These are phyloP conservation scores for Chironomus tentans DNA, from an alignment of 2,888 invertebrate genomes.

Conservation along the genomic window DNA sequence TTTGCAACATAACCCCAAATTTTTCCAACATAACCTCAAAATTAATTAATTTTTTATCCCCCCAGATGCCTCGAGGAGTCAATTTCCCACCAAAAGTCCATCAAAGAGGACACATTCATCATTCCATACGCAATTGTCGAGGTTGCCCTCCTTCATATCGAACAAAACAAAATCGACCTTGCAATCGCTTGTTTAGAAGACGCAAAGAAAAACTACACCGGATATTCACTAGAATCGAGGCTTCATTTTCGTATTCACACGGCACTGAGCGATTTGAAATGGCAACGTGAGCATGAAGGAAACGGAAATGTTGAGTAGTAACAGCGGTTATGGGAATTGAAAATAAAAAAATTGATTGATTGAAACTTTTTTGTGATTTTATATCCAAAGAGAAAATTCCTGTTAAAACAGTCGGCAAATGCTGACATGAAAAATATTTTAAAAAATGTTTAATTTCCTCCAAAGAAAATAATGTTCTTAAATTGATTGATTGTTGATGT, in stretches of 20 bases:
- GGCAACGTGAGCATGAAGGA: constrained; percentile 21
- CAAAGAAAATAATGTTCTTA: no score
- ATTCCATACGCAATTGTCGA: constrained; percentile 81
- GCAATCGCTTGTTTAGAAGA: constrained; percentile 67
- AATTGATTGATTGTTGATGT: no score
- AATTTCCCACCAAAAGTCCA: constrained; percentile 53
- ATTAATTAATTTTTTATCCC: constrained; percentile 19
- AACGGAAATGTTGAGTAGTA: not conserved
- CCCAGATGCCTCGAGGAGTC: constrained; percentile 34
- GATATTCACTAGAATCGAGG: constrained; percentile 79
- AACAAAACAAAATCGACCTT: constrained; percentile 55
- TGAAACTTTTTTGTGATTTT: no score
- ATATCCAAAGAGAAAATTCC: no score
- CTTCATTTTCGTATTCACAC: constrained; percentile 85
- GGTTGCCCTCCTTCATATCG: constrained; percentile 67
- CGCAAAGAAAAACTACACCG: constrained; percentile 82
- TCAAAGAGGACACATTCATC: constrained; percentile 75
- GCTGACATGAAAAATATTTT: not conserved
- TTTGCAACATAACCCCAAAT: no score
- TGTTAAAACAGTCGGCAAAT: not conserved
- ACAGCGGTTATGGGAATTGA: no score
- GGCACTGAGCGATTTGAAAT: constrained; percentile 43
- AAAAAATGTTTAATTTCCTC: no score
- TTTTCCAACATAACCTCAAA: no score
- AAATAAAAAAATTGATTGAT: not conserved